phyloP scores from a whole-genome alignment of 2,888 invertebrate genomes.

The Drosophila mayaguana region DNA sequence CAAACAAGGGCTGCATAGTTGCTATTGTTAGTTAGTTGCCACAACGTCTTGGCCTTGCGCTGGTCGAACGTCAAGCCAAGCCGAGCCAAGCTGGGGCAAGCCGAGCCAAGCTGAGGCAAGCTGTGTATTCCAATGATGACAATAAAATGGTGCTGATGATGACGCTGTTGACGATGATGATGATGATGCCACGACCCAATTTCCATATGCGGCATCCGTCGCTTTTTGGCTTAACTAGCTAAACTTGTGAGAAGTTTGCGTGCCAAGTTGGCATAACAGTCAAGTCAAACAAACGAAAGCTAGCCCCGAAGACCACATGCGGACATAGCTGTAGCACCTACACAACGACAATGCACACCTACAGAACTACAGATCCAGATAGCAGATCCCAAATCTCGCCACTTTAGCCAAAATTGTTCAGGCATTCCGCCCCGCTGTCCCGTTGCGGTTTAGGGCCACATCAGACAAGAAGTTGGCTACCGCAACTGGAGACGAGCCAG shows the following conservation, averaged over 20 bases:
- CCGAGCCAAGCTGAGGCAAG: background rate
- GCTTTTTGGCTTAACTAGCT: constrained; percentile 74
- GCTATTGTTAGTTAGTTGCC: constrained; percentile 45
- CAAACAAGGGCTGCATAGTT: constrained; percentile 67
- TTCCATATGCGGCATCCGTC: constrained; percentile 69
- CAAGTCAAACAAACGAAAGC: constrained; percentile 73
- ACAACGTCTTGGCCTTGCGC: constrained; percentile 57
- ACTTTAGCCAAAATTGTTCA: constrained; percentile 9
- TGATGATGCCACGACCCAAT: constrained; percentile 62
- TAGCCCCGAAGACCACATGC: constrained; percentile 47
- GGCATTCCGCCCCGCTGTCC: constrained; percentile 16
- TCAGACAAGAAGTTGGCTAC: constrained; percentile 66
- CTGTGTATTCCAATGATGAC: constrained; percentile 19
- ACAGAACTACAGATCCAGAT: constrained; percentile 17
- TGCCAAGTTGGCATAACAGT: constrained; percentile 72
- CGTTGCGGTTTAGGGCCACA: constrained; percentile 31
- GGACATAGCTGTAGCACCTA: constrained; percentile 31
- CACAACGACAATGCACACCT: constrained; percentile 8
- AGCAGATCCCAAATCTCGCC: constrained; percentile 20
- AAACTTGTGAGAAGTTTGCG: constrained; percentile 74
- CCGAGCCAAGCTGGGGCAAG: background rate
- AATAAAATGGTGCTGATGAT: constrained; percentile 11
- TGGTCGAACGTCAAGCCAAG: constrained; percentile 52
- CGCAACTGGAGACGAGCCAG: constrained; percentile 38
- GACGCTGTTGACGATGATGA: constrained; percentile 22